Evolutionary conservation across 2,888 invertebrate species (phyloP), one percentile per base, ranked within the genome.

Genomic region (Petrolisthes manimaculis): DNA sequence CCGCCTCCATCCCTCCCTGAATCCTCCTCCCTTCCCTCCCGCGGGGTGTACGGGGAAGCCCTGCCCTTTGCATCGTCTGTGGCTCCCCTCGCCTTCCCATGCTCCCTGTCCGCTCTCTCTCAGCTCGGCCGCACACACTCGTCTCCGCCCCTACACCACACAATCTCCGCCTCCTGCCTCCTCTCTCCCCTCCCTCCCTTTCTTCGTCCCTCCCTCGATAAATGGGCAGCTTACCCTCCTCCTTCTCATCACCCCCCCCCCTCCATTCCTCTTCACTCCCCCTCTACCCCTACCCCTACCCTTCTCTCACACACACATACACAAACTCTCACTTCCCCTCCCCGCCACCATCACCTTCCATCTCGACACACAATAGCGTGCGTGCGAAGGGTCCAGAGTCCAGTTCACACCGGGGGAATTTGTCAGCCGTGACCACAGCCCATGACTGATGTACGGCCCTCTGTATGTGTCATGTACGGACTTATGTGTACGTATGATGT

Each of bases 331-430:
- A n/a, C 71, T n/a, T n/a, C 21, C 12, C 21, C 71, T 71, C 71
- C 21, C 14, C 71, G 6, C 71, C 37, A 37, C 37, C 71, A 71
- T n/a, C 71, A 61, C n/a, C 71, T 71, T 71, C 71, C 71, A 71
- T 71, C 71, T 71, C 6, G 6, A n/a, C 71, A 71, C 71, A 71
- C 71, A 71, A 71, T 71, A 71, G 71, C 71, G 71, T 71, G 71
- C 71, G 71, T 71, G 71, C 71, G n/a, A 71, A 71, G 71, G 21
- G n/a, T 71, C 71, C n/a, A 14, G 71, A 71, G 14, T n/a, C 14
- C 71, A 71, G 71, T 71, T 71, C 71, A 71, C 71, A 71, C 71
- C 71, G 6, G 6, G 71, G 71, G 71, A 71, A 71, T 71, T 6
- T n/a, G 6, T 14, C 71, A 12, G 71, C 6, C 71, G 71, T 71